Evolutionary conservation across 2,797 vertebrate species (phyloP).

Genomic region (Glossophaga mutica): DNA sequence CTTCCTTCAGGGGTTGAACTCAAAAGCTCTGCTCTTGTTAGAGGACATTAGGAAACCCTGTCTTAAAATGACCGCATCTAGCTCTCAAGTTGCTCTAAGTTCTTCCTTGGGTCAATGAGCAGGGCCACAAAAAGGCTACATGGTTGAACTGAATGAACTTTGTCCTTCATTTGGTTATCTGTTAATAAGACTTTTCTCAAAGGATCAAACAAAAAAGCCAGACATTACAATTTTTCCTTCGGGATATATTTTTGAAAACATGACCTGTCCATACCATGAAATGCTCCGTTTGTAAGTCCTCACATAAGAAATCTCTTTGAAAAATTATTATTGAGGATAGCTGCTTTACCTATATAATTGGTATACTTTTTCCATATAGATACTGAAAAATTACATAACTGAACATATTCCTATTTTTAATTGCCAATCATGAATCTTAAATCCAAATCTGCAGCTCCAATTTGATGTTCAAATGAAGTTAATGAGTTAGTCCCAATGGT

Average conservation of each 20-base stretch:
- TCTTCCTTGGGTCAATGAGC: not conserved
- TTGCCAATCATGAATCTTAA: not conserved
- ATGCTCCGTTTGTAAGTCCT: not conserved
- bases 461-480: not conserved
- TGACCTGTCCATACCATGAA: not conserved
- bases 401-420: not conserved
- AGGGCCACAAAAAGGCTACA: not conserved
- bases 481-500: not conserved
- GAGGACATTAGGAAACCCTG: not conserved
- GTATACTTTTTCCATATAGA: not conserved
- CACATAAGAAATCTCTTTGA: not conserved
- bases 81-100: not conserved
- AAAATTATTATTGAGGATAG: not conserved
- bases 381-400: not conserved
- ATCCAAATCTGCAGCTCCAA: not conserved
- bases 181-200: not conserved
- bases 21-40: not conserved
- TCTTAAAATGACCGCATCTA: not conserved
- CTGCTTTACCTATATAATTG: not conserved
- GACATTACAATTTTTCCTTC: not conserved
- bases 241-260: not conserved
- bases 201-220: not conserved
- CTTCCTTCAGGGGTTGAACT: not conserved
- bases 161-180: not conserved
- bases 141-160: not conserved